Percentiles rank a stretch among this genome's conserved stretches.
Conservation (phyloP, 2,113 vertebrate species). For the Abramis brama region DNA sequence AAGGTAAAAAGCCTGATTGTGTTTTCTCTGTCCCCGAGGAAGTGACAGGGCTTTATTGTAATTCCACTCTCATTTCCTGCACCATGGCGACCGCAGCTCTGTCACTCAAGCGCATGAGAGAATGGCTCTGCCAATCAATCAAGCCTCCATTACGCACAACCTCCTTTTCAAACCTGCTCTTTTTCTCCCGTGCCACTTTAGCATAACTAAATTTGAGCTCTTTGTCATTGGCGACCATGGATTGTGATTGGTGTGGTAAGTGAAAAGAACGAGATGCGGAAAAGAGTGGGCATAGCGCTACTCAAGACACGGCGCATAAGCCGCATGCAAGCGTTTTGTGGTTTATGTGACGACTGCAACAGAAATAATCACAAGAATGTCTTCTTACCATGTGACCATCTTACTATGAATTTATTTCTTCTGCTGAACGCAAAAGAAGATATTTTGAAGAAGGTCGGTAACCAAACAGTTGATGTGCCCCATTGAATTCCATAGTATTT, state of each 20-base stretch:
- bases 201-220: conserved; percentile 68
- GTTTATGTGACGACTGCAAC: background rate
- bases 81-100: conserved; percentile 67
- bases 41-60: conserved; percentile 76
- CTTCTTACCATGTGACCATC: background rate
- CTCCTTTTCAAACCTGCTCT: conserved; percentile 49
- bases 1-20: conserved; percentile 66
- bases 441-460: too few relatives aligned
- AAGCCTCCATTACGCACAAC: conserved; percentile 67
- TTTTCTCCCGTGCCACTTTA: conserved; percentile 61
- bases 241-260: conserved; percentile 53
- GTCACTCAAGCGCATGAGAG: conserved; percentile 74
- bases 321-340: background rate
- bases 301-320: background rate
- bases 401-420: background rate
- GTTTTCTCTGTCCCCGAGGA: conserved; percentile 74
- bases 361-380: too few relatives aligned
- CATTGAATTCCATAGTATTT: too few relatives aligned
- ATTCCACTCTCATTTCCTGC: conserved; percentile 79
- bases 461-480: too few relatives aligned
- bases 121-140: conserved; percentile 77
- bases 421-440: background rate
- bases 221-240: conserved; percentile 56
- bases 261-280: conserved; percentile 30
- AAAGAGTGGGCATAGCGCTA: conserved; percentile 13